Percentiles rank a stretch among this genome's conserved stretches.
These are phyloP conservation scores for Hypomecis atomaria DNA, from an alignment of 2,888 invertebrate species.

Conservation along the genomic window DNA sequence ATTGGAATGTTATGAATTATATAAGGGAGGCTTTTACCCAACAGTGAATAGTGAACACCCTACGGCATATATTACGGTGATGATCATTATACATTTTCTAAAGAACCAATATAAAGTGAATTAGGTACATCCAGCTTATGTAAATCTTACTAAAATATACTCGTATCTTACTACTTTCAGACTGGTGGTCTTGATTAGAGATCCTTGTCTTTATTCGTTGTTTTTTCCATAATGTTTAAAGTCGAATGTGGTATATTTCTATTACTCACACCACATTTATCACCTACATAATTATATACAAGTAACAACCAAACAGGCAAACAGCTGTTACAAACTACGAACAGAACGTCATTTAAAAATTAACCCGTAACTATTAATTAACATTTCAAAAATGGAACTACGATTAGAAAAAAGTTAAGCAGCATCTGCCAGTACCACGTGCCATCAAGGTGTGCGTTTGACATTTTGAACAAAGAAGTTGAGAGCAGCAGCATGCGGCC, in stretches of 20 bases:
- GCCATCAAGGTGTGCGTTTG: slow-evolving; percentile 54
- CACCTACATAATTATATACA: neutral
- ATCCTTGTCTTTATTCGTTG: too few species aligned
- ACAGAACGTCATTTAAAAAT: slow-evolving; percentile 26
- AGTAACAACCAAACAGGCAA: neutral
- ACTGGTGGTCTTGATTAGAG: too few species aligned
- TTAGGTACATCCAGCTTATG: too few species aligned
- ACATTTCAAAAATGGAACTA: slow-evolving; percentile 35
- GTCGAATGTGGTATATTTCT: neutral
- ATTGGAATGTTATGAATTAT: too few species aligned
- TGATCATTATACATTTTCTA: too few species aligned
- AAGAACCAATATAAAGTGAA: too few species aligned
- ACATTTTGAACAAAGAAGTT: slow-evolving; percentile 51
- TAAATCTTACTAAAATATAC: too few species aligned
- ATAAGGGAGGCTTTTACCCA: too few species aligned
- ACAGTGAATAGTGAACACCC: too few species aligned
- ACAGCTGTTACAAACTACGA: slow-evolving; percentile 15
- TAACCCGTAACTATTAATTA: slow-evolving; percentile 30
- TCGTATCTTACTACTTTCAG: too few species aligned
- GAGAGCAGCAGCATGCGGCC: slow-evolving; percentile 33
- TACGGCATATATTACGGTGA: too few species aligned
- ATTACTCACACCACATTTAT: neutral
- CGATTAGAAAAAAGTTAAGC: slow-evolving; percentile 43
- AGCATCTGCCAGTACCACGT: slow-evolving; percentile 48
- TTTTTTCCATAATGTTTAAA: too few species aligned